Percentiles rank a stretch among this genome's conserved stretches.
These are phyloP conservation scores for Argentina silus DNA, from an alignment of 2,797 vertebrate species.

Conservation along the genomic window DNA sequence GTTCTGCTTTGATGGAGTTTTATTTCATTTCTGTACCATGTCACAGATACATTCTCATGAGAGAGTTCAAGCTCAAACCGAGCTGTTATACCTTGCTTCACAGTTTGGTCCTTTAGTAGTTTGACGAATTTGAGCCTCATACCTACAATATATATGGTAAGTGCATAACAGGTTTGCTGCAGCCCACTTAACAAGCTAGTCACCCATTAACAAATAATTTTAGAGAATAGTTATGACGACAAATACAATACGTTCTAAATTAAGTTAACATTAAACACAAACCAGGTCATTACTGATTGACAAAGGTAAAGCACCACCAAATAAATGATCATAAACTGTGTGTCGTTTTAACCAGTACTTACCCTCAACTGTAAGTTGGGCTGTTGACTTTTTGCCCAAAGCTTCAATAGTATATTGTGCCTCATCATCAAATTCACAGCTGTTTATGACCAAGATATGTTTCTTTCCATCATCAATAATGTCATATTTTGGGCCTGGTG, in stretches of 20 bases:
- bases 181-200: slow-evolving; percentile 29
- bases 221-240: too few species aligned
- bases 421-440: slow-evolving; percentile 96
- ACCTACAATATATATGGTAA: slow-evolving; percentile 81
- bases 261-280: slow-evolving; percentile 16
- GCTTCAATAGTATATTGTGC: slow-evolving; percentile 90
- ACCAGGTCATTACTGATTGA: slow-evolving; percentile 1
- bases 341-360: slow-evolving; percentile 56
- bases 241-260: too few species aligned
- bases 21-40: slow-evolving; percentile 95
- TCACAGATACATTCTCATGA: slow-evolving; percentile 88
- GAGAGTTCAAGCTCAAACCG: slow-evolving; percentile 92
- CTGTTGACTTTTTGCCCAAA: slow-evolving; percentile 85
- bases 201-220: slow-evolving; percentile 10
- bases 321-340: slow-evolving; percentile 14
- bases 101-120: slow-evolving; percentile 88
- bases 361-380: slow-evolving; percentile 92
- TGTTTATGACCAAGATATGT: slow-evolving; percentile 96
- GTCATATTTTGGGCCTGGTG: slow-evolving; percentile 92
- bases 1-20: slow-evolving; percentile 93
- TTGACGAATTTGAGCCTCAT: slow-evolving; percentile 89
- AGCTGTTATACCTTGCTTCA: slow-evolving; percentile 90
- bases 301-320: neutral
- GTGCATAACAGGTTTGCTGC: slow-evolving; percentile 50
- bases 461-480: slow-evolving; percentile 93